A percentile compares a stretch with the other conserved stretches of the same genome.
Conservation (phyloP, 1,140 invertebrate genomes). For the Brachystomella parvula region DNA sequence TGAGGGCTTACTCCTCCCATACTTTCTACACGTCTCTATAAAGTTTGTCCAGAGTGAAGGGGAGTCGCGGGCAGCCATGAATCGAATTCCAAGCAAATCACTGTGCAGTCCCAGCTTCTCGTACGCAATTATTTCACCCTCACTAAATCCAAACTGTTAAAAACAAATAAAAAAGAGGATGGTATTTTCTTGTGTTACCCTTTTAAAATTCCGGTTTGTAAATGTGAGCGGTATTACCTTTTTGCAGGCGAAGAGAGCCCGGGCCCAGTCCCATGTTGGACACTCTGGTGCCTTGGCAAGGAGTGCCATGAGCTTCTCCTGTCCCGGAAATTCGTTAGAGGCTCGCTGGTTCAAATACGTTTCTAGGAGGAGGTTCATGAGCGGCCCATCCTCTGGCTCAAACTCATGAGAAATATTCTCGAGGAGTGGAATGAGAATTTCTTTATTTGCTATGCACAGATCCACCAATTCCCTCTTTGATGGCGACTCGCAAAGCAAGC, state of each 20-base stretch:
- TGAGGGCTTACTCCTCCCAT: slow-evolving; percentile 30
- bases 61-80: slow-evolving; percentile 21
- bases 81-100: slow-evolving; percentile 31
- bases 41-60: slow-evolving; percentile 30
- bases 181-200: too few relatives aligned
- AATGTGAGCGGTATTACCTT: slow-evolving; percentile 32
- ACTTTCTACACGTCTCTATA: slow-evolving; percentile 35
- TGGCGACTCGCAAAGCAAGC: slow-evolving; percentile 28
- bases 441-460: slow-evolving; percentile 35
- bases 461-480: slow-evolving; percentile 35
- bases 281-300: slow-evolving; percentile 35
- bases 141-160: slow-evolving; percentile 28
- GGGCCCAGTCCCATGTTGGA: slow-evolving; percentile 36
- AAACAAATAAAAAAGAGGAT: too few relatives aligned
- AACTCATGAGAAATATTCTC: slow-evolving; percentile 38
- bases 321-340: slow-evolving; percentile 17
- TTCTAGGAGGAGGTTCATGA: slow-evolving; percentile 36
- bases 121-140: slow-evolving; percentile 37
- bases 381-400: slow-evolving; percentile 29
- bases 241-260: slow-evolving; percentile 37
- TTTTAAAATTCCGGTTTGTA: too few relatives aligned
- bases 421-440: slow-evolving; percentile 33
- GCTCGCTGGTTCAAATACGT: slow-evolving; percentile 32
- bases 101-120: slow-evolving; percentile 35
- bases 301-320: slow-evolving; percentile 33